Evolutionary conservation across 1,140 invertebrate genomes (phyloP).

Genomic region (Euwallacea fornicatus): DNA sequence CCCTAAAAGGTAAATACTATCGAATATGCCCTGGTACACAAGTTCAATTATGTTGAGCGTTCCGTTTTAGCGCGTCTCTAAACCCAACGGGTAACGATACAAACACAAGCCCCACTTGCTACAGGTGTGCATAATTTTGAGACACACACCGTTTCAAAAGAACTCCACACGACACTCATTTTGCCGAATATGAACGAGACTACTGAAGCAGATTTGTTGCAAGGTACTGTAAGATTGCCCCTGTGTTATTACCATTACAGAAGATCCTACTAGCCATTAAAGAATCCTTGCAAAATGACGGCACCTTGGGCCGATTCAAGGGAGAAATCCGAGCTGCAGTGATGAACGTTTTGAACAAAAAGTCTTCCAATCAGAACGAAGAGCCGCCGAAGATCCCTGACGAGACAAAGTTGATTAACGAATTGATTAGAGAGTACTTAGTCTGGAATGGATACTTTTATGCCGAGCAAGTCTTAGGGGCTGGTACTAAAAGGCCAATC

Average conservation of each 20-base stretch:
- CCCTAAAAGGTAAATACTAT: too few relatives aligned
- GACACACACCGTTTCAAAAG: too few relatives aligned
- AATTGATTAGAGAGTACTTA: constrained; percentile 58
- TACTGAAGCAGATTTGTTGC: constrained; percentile 44
- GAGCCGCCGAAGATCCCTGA: constrained; percentile 52
- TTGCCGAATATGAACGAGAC: constrained; percentile 39
- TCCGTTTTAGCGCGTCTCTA: too few relatives aligned
- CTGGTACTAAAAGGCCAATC: constrained; percentile 45
- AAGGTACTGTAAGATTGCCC: constrained; percentile 35
- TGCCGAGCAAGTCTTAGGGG: constrained; percentile 56
- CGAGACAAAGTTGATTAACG: constrained; percentile 58
- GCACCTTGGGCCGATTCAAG: constrained; percentile 48
- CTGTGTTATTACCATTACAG: too few relatives aligned
- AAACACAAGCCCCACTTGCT: too few relatives aligned
- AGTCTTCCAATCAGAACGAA: constrained; percentile 21
- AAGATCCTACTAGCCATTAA: constrained; percentile 44
- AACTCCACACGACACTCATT: too few relatives aligned
- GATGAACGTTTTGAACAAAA: constrained; percentile 49
- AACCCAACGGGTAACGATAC: too few relatives aligned
- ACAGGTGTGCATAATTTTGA: too few relatives aligned
- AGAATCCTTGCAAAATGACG: constrained; percentile 49
- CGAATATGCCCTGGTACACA: too few relatives aligned
- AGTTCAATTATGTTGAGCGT: too few relatives aligned
- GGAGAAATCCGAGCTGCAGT: constrained; percentile 50
- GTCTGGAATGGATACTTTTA: constrained; percentile 61